Conservation (phyloP, 1,140 invertebrate species). For the Galendromus occidentalis region DNA sequence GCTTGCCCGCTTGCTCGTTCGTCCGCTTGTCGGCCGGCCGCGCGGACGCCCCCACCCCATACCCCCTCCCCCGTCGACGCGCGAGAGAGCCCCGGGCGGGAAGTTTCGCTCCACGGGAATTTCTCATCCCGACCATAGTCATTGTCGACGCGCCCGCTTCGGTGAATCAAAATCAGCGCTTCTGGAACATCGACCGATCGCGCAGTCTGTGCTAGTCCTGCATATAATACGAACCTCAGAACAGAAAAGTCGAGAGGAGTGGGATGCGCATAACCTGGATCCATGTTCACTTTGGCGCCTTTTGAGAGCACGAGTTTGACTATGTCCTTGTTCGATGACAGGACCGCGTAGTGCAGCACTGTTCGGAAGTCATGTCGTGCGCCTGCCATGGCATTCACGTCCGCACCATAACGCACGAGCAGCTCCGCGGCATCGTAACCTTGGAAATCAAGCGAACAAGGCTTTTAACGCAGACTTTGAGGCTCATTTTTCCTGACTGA, state of each 20-base stretch:
- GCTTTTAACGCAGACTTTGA: background rate
- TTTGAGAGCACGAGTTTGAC: slow-evolving; percentile 61
- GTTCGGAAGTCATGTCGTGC: slow-evolving; percentile 58
- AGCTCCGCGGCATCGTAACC: slow-evolving; percentile 53
- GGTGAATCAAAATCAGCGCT: too few species aligned
- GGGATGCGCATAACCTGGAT: slow-evolving; percentile 46
- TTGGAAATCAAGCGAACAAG: slow-evolving; percentile 26
- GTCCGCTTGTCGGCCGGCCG: too few species aligned
- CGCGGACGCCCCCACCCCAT: too few species aligned
- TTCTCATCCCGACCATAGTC: too few species aligned
- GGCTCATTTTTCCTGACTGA: too few species aligned
- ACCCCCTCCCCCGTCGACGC: too few species aligned
- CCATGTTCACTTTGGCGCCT: slow-evolving; percentile 47
- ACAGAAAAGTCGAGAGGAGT: slow-evolving; percentile 63
- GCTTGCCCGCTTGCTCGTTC: too few species aligned
- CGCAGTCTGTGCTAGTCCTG: too few species aligned
- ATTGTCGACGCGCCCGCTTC: too few species aligned
- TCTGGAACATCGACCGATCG: too few species aligned
- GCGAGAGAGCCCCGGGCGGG: too few species aligned
- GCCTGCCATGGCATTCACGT: slow-evolving; percentile 52
- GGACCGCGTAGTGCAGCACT: slow-evolving; percentile 65
- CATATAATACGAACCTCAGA: slow-evolving; percentile 23
- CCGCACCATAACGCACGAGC: slow-evolving; percentile 52
- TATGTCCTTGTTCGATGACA: slow-evolving; percentile 51
- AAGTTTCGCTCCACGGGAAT: too few species aligned